Evolutionary conservation across 2,888 invertebrate genomes (phyloP).

Genomic region (Myopa tessellatipennis): DNA sequence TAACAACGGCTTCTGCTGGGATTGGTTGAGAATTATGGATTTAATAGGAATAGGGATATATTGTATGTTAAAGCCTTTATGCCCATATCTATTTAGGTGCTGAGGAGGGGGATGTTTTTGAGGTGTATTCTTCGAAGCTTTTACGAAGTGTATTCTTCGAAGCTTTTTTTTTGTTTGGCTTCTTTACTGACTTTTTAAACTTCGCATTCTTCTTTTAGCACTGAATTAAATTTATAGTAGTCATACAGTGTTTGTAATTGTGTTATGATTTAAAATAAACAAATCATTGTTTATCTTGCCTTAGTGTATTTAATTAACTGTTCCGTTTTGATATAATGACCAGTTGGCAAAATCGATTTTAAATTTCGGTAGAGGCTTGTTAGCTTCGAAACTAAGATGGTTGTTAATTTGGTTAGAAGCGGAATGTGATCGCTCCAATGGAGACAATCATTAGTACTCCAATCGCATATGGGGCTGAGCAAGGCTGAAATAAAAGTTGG

Average conservation of each 20-base stretch:
- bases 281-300: not conserved
- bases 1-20: not conserved
- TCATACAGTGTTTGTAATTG: not conserved
- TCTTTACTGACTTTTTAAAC: not conserved
- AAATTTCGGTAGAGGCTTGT: no score
- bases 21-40: not conserved
- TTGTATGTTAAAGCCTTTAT: slow-evolving; percentile 19
- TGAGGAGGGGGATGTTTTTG: slow-evolving; percentile 14
- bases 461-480: no score
- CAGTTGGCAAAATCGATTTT: no score
- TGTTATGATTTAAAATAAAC: no score
- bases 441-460: no score
- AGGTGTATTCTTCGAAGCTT: slow-evolving; percentile 11
- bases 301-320: not conserved
- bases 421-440: no score
- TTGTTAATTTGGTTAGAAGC: no score
- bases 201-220: slow-evolving; percentile 26
- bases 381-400: no score
- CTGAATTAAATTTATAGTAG: not conserved
- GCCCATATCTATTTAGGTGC: slow-evolving; percentile 26
- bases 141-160: no score
- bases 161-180: no score
- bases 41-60: not conserved
- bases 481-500: no score
- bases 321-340: not conserved